Base-by-base conservation (phyloP, 2,797 vertebrate species). In the Cetoscarus ocellatus region DNA sequence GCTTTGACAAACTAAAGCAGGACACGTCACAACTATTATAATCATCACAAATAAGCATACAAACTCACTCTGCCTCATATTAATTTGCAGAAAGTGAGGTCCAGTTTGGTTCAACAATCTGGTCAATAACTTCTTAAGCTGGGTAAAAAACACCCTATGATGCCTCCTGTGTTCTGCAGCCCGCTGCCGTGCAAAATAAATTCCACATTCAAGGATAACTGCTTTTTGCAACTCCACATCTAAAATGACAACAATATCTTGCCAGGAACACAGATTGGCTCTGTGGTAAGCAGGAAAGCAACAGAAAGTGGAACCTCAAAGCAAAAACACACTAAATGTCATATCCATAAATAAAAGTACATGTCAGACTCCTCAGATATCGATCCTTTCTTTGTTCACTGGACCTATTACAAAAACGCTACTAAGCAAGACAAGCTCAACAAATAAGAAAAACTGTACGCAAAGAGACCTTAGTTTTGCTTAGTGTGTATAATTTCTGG, bases 1-100 rank as follows among this genome's bases (percentile, higher is more conserved):
- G 67, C 51, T 45, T 55, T 13, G 61, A 59, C 43, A 61, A 78
- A 83, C 74, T 80, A 63, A 68, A 75, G 70, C 73, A 47, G 35
- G 51, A 77, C 61, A 78, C 63, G 84, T 60, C 48, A 84, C 27
- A 73, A 64, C 42, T 68, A 73, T 49, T 27, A 27, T 27, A 27
- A 27, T 66, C 10, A 43, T 75, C 63, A 82, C 60, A 75, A 58
- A 80, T 17, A 67, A 60, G 52, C 54, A 0, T n/a, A 80, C 18
- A 57, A 68, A 72, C 45, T 72, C 57, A 42, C 40, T 47, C 71
- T 19, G 73, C 45, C 55, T 53, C 61, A 69, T 59, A 64, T 35
- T 40, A 27, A 62, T 56, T 3, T 60, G 45, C 66, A 57, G 58
- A 8, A 35, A 55, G 43, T 3, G 54, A 39, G 56, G 62, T 76